These are phyloP conservation scores for Xestobium rufovillosum DNA, from an alignment of 2,888 invertebrate genomes.

Conservation along the genomic window DNA sequence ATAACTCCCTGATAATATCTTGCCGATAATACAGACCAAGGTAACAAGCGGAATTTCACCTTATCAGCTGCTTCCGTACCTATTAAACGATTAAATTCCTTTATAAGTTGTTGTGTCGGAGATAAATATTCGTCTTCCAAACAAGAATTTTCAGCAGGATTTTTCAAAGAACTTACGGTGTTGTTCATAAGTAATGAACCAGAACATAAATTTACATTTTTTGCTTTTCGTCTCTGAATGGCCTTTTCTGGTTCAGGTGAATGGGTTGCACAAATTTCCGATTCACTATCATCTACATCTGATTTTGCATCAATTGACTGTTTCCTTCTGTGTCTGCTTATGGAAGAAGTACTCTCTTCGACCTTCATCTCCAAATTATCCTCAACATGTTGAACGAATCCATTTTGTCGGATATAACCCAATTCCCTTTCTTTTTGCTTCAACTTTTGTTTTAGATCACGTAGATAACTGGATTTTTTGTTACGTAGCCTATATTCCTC, in stretches of 20 bases:
- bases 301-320: slow-evolving; percentile 19
- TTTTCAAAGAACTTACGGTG: no score
- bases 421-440: no score
- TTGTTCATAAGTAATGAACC: no score
- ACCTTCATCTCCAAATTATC: no score
- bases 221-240: slow-evolving; percentile 17
- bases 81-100: slow-evolving; percentile 22
- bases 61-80: slow-evolving; percentile 10
- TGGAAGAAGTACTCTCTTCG: background rate
- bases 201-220: slow-evolving; percentile 16
- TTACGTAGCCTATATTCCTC: background rate
- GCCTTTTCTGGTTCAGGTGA: slow-evolving; percentile 9
- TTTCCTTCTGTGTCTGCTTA: slow-evolving; percentile 21
- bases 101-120: slow-evolving; percentile 22
- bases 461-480: background rate
- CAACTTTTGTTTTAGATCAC: background rate
- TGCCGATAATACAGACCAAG: slow-evolving; percentile 29
- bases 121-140: slow-evolving; percentile 28
- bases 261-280: background rate
- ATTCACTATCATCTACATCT: slow-evolving; percentile 10
- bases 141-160: no score
- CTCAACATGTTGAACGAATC: no score
- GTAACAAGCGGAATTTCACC: slow-evolving; percentile 28
- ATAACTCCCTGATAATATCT: slow-evolving; percentile 25
- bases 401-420: no score